Evolutionary conservation across 2,113 vertebrate genomes (phyloP).

Genomic region (Tragelaphus strepsiceros): DNA sequence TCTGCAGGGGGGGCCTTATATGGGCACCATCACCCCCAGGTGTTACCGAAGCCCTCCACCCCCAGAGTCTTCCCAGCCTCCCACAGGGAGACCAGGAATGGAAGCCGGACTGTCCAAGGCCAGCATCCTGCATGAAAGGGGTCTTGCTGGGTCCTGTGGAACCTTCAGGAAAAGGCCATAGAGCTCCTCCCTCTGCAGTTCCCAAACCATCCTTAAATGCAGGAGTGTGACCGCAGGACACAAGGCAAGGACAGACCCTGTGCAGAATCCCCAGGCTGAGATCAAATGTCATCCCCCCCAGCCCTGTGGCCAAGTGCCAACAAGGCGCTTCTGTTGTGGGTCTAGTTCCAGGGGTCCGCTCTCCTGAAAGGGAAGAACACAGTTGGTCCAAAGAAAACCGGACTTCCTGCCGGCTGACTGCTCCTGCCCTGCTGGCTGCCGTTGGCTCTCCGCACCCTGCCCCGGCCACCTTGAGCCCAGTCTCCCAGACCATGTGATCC

Average conservation of each 20-base stretch:
- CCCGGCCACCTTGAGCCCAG: not conserved
- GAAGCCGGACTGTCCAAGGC: not conserved
- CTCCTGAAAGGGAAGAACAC: not conserved
- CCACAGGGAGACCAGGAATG: not conserved
- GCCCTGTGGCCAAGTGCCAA: not conserved
- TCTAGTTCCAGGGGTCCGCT: not conserved
- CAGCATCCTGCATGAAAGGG: not conserved
- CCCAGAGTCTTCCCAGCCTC: not conserved
- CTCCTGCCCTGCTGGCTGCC: fast-evolving
- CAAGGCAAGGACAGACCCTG: not conserved
- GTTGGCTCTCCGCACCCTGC: not conserved
- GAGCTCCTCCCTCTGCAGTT: not conserved
- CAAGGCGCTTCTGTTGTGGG: not conserved
- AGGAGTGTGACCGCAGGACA: not conserved
- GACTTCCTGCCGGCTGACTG: not conserved
- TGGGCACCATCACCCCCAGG: fast-evolving
- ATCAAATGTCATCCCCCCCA: not conserved
- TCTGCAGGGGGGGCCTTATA: fast-evolving
- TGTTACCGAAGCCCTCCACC: too few relatives aligned
- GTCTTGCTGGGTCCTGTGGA: not conserved
- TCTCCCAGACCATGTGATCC: not conserved
- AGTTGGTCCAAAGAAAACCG: not conserved
- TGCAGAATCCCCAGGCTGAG: not conserved
- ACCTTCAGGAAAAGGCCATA: not conserved
- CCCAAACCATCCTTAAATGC: not conserved